These are phyloP conservation scores for Bos javanicus DNA, from an alignment of 2,113 vertebrate genomes.

Conservation along the genomic window DNA sequence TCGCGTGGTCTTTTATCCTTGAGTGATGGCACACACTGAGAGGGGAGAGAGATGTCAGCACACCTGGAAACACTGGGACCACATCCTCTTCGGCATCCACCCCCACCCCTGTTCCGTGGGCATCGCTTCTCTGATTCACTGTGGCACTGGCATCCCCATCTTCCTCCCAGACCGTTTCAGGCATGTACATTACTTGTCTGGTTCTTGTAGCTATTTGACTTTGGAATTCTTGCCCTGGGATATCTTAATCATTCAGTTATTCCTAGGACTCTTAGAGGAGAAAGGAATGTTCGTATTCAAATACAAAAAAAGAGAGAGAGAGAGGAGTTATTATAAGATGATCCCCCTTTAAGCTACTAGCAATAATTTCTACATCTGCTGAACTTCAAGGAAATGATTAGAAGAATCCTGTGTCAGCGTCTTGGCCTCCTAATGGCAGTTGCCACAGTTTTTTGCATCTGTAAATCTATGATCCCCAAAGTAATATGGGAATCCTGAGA, in stretches of 20 bases:
- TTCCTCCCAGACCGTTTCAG: neutral
- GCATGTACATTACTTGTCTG: neutral
- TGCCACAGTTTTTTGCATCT: neutral
- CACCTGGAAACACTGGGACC: neutral
- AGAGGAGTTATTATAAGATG: neutral
- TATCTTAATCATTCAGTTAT: neutral
- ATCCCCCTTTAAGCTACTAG: neutral
- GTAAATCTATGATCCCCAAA: neutral
- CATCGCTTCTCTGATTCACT: neutral
- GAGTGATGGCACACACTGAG: neutral
- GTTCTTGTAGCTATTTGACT: neutral
- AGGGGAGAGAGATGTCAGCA: too few relatives aligned
- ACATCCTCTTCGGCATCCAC: neutral
- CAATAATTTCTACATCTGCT: neutral
- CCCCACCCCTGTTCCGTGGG: neutral
- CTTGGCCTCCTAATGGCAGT: neutral
- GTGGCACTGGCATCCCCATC: too few relatives aligned
- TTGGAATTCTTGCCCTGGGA: neutral
- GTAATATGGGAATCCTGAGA: neutral
- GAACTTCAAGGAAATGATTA: neutral
- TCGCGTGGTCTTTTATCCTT: neutral
- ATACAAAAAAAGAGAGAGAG: neutral
- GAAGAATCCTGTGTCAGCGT: neutral
- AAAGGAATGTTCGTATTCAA: neutral
- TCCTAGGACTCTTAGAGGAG: neutral